Conservation (phyloP, 2,113 vertebrate genomes). For the Apistogramma diplotaenia region DNA sequence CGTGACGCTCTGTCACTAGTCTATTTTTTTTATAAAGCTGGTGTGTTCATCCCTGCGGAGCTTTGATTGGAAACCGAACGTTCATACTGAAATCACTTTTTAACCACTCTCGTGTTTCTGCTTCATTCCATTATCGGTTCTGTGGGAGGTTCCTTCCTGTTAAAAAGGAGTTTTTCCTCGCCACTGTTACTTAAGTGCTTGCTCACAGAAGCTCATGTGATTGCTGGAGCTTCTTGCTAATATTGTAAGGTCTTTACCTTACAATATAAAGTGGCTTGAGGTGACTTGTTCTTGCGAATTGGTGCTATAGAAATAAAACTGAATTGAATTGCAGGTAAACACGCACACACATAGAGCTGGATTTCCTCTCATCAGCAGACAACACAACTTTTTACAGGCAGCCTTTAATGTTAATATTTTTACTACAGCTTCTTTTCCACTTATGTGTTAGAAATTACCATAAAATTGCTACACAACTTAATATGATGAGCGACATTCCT, state of each 20-base stretch:
- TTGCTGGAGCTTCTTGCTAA: not conserved
- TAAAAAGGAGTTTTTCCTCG: not conserved
- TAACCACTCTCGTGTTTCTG: no score
- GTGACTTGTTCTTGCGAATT: not conserved
- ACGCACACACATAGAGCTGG: not conserved
- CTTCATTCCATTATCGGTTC: no score
- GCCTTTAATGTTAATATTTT: not conserved
- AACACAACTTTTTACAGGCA: not conserved
- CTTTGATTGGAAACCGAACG: not conserved
- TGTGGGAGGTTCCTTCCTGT: not conserved
- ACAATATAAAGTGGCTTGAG: not conserved
- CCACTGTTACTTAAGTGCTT: not conserved
- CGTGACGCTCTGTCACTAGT: not conserved
- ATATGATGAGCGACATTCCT: not conserved
- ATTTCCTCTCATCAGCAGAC: not conserved
- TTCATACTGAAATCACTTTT: no score
- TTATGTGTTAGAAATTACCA: not conserved
- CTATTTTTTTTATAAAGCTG: not conserved
- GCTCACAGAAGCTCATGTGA: not conserved
- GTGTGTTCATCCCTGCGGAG: not conserved
- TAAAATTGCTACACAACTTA: not conserved
- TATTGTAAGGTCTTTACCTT: not conserved
- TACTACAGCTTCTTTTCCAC: not conserved
- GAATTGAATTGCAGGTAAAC: not conserved
- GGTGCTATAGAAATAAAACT: not conserved